A percentile compares a stretch with the other conserved stretches of the same genome.
Evolutionary conservation across 2,888 invertebrate species (phyloP).

Genomic region (Portevinia maculata): DNA sequence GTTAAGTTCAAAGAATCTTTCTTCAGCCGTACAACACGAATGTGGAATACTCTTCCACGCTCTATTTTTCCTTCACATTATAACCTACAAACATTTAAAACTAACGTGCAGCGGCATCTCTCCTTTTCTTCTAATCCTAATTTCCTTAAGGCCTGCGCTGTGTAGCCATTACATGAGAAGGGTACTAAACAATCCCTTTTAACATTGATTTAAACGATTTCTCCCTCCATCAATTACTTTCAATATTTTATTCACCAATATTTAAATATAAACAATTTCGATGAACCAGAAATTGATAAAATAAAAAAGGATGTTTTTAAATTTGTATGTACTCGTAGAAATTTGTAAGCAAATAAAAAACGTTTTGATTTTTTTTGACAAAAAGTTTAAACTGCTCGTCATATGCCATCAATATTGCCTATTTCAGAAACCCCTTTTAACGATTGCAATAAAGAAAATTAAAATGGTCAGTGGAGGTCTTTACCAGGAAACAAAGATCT

Average conservation of each 20-base stretch:
- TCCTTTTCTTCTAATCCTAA: no score
- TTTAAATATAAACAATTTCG: slow-evolving; percentile 25
- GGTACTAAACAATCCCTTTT: no score
- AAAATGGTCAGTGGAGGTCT: slow-evolving; percentile 27
- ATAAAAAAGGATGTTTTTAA: slow-evolving; percentile 24
- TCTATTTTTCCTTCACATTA: no score
- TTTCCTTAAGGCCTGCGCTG: no score
- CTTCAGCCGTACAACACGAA: no score
- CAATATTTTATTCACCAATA: slow-evolving; percentile 22
- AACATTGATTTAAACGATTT: slow-evolving; percentile 10
- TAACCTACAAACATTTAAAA: no score
- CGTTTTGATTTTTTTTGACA: slow-evolving; percentile 34
- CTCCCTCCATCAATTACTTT: slow-evolving; percentile 7
- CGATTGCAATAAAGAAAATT: slow-evolving; percentile 12
- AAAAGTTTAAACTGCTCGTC: slow-evolving; percentile 22
- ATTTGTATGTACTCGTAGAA: slow-evolving; percentile 33
- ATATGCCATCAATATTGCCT: slow-evolving; percentile 17
- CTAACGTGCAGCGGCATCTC: no score
- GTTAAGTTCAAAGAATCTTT: no score
- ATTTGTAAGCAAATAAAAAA: slow-evolving; percentile 29
- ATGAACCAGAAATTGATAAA: slow-evolving; percentile 12
- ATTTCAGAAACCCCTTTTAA: slow-evolving; percentile 8
- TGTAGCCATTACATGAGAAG: no score
- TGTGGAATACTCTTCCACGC: no score
- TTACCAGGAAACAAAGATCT: slow-evolving; percentile 16